Percentiles rank a stretch among this genome's conserved stretches.
phyloP scores from a whole-genome alignment of 2,888 invertebrate genomes.

The Linnaemya tessellans region DNA sequence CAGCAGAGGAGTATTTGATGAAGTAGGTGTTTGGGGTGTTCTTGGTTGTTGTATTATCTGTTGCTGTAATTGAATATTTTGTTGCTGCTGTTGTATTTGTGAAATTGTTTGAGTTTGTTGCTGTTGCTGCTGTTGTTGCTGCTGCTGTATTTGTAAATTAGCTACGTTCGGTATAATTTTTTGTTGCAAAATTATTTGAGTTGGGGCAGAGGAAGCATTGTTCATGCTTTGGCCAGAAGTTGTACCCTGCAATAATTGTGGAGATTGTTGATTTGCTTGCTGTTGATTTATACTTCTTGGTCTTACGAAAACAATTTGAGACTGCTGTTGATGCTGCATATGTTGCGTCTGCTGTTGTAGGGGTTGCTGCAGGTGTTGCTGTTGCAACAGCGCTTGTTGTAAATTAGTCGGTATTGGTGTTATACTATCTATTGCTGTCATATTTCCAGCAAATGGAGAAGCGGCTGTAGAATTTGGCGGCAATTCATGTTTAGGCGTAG shows the following conservation, averaged over 20 bases:
- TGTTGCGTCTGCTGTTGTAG: conserved; percentile 67
- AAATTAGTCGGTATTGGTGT: conserved; percentile 63
- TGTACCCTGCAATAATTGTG: conserved; percentile 67
- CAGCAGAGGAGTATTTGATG: conserved; percentile 51
- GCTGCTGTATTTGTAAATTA: conserved; percentile 70
- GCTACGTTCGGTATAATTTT: conserved; percentile 80
- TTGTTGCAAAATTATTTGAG: conserved; percentile 81
- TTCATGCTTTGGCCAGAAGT: conserved; percentile 49
- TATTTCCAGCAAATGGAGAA: conserved; percentile 56
- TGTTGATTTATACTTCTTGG: conserved; percentile 75
- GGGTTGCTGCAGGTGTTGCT: conserved; percentile 71
- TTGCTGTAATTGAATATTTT: conserved; percentile 74
- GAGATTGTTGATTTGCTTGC: conserved; percentile 73
- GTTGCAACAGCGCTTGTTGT: conserved; percentile 68
- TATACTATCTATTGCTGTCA: conserved; percentile 64
- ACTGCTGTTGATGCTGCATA: conserved; percentile 72
- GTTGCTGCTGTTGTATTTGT: conserved; percentile 73
- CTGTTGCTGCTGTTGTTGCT: conserved; percentile 72
- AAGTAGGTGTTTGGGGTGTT: conserved; percentile 75
- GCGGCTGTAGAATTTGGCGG: conserved; percentile 14
- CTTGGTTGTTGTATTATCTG: conserved; percentile 77
- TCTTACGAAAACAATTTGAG: conserved; percentile 80
- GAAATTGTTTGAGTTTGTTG: conserved; percentile 71
- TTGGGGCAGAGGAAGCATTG: conserved; percentile 45
- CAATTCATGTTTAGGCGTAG: conserved; percentile 52